phyloP scores from a whole-genome alignment of 2,113 vertebrate genomes.

The Speoplatyrhinus poulsoni region DNA sequence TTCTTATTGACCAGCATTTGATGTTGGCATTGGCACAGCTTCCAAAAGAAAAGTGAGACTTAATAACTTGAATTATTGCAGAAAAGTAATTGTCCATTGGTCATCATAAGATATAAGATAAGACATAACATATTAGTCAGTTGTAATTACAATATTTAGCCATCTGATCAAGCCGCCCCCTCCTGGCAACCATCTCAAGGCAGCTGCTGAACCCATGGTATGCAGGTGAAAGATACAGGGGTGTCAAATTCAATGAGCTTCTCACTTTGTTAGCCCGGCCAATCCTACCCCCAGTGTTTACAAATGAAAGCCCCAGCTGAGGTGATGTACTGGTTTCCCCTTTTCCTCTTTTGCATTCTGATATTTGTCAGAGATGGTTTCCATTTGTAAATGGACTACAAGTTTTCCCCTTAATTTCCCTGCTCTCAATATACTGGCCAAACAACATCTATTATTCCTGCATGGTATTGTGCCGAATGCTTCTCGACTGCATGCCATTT shows the following conservation, averaged over 20 bases:
- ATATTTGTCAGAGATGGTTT: conserved; percentile 39
- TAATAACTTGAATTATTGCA: not conserved
- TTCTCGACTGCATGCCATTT: conserved; percentile 72
- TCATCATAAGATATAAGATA: no score
- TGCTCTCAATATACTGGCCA: conserved; percentile 83
- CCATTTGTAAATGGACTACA: conserved; percentile 31
- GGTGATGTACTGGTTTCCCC: conserved; percentile 7
- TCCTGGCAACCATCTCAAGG: conserved; percentile 60
- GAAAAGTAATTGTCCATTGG: conserved; percentile 2
- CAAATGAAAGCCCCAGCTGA: conserved; percentile 42
- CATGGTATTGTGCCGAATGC: conserved; percentile 71
- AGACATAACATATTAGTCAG: conserved; percentile 60
- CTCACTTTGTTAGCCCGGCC: conserved; percentile 38
- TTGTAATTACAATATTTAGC: conserved; percentile 69
- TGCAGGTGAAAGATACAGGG: conserved; percentile 68
- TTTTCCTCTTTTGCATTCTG: conserved; percentile 26
- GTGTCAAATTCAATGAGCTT: conserved; percentile 67
- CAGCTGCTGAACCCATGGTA: conserved; percentile 59
- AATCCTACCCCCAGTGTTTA: conserved; percentile 40
- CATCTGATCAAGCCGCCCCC: conserved; percentile 64
- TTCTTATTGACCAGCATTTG: no score
- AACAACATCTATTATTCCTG: conserved; percentile 72
- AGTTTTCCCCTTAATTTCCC: conserved; percentile 35
- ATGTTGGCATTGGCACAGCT: not conserved
- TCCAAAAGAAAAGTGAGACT: not conserved